Evolutionary conservation across 2,113 vertebrate genomes (phyloP), one percentile per base, ranked within the genome.

Genomic region (Phyllostomus discolor): DNA sequence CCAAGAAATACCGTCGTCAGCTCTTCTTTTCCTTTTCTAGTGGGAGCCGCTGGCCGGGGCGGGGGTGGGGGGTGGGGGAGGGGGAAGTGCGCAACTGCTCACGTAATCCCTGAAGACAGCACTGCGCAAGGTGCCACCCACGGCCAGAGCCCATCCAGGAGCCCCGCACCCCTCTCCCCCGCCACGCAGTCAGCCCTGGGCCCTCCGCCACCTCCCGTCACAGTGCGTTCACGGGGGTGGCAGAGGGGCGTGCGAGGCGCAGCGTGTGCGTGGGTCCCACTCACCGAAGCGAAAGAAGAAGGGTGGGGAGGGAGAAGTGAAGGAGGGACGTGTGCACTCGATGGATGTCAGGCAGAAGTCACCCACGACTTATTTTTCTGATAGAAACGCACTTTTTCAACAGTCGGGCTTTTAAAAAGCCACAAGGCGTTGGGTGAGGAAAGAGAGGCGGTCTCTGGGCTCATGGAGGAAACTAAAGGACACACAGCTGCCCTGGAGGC

Each of bases 21-120:
- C 14, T 76, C 80, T 93, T 59, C 62, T 84, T 90, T 69, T 64
- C 82, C 69, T 95, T 90, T 94, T 70, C 57, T 84, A 73, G 38
- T 24, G 35, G 81, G 62, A 70, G 33, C 24, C 50, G 19, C 80
- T 90, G 43, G 57, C 17, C 41, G 1, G 0, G 19, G 7, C 78
- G 20, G 54, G 9, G 72, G 38, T 41, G 38, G 38, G 38, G 38
- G 38, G 38, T 41, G 19, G 43, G 6, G 43, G 43, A 9, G 43
- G 43, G 6, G 33, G 48, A 91, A 89, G 64, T 43, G 41, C 6
- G 20, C 31, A 43, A 67, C 20, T 46, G 11, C n/a, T 78, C 64
- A 50, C 2, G 1, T 41, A 66, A 96, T 75, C 84, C 48, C 62
- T 33, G 33, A 88, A 57, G 38, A 88, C 28, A 48, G 57, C 54